phyloP scores from a whole-genome alignment of 2,888 invertebrate genomes.

The Thyatira batis region DNA sequence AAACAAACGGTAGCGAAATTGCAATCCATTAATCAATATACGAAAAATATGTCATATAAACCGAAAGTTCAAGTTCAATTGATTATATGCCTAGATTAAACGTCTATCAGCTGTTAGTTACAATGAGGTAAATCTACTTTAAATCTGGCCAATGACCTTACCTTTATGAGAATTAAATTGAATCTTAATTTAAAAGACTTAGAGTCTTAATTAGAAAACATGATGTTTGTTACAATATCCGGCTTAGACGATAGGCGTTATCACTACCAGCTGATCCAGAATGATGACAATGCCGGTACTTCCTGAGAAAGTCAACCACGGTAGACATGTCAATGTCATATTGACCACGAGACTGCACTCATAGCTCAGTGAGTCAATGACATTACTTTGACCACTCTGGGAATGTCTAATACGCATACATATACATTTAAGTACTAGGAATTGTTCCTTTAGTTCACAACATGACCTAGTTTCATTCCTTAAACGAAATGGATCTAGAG shows the following conservation, averaged over 20 bases:
- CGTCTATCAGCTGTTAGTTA: not conserved
- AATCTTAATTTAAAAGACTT: not conserved
- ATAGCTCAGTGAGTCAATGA: not conserved
- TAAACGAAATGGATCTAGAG: too few relatives aligned
- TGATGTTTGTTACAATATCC: not conserved
- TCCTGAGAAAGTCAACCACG: slow-evolving; percentile 15
- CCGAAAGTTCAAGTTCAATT: not conserved
- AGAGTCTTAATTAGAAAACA: not conserved
- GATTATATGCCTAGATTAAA: not conserved
- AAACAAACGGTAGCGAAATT: not conserved
- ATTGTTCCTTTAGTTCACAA: too few relatives aligned
- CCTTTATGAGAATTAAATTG: not conserved
- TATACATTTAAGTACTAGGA: too few relatives aligned
- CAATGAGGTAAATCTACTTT: not conserved
- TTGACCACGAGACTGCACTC: slow-evolving; percentile 11
- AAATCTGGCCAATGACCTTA: not conserved
- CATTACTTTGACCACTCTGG: not conserved
- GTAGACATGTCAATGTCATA: slow-evolving; percentile 30
- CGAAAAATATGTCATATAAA: not conserved
- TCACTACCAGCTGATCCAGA: not conserved
- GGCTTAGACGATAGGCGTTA: not conserved
- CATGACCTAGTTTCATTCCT: too few relatives aligned
- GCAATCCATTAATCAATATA: not conserved
- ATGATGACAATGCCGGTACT: slow-evolving; percentile 16
- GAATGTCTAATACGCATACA: too few relatives aligned